Evolutionary conservation across 2,797 vertebrate genomes (phyloP), one percentile per base, ranked within the genome.

Genomic region (Fistularia tabacaria): DNA sequence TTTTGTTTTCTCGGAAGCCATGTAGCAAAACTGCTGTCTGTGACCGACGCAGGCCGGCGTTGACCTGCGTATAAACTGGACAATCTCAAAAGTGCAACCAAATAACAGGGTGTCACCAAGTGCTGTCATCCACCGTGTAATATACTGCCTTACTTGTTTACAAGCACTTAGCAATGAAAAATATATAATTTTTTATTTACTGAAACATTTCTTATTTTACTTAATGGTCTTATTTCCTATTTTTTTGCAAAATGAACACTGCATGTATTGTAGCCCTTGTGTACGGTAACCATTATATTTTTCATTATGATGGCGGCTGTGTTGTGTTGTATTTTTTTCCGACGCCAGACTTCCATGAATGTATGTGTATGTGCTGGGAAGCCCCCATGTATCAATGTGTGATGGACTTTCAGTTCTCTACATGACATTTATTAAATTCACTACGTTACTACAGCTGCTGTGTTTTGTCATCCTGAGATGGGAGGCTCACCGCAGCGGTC

Each of bases 71-170:
- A 76, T 76, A 76, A 80, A 71, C 53, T 66, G 84, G 89, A 92
- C 88, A 91, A 90, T 88, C 89, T 89, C 85, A 74, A 81, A 25
- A 25, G 84, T 76, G 85, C 85, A 87, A 82, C 63, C 74, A 84
- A 87, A 88, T 83, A 70, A 74, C 80, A 62, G 81, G 84, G 82
- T 87, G 84, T 84, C 86, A 85, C 82, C 71, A 83, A 84, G 87
- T 89, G 90, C 90, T 89, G 86, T 69, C 86, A 81, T 80, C 82
- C 74, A 76, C 58, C 10, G 69, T 82, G 64, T 85, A 82, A 83
- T 86, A 79, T 83, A 88, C 87, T 82, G 90, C 90, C 88, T 92
- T 91, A 91, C 85, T 81, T 90, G 91, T 92, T 90, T 92, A 92
- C 90, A 91, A 88, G 85, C 88, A 88, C 88, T 90, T 90, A 86